A percentile compares a stretch with the other conserved stretches of the same genome.
Conservation (phyloP, 2,888 invertebrate genomes). For the Lasioglossum villosulum region DNA sequence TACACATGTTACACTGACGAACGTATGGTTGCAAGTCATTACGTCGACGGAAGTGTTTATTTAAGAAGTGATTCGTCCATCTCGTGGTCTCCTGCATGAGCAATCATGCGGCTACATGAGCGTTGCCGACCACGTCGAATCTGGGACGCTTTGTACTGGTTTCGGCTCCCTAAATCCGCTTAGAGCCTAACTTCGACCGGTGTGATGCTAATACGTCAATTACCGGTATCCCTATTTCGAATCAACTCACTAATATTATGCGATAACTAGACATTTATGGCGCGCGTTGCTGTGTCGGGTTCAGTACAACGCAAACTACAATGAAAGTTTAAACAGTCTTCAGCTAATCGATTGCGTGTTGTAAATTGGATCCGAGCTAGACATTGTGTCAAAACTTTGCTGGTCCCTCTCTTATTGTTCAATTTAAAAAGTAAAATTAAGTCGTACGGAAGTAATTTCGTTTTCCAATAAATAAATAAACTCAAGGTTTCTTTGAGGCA, state of each 20-base stretch:
- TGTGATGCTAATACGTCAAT: slow-evolving; percentile 49
- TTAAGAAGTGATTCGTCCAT: slow-evolving; percentile 16
- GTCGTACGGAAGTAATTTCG: no score
- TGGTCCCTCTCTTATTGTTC: no score
- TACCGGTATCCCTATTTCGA: slow-evolving; percentile 40
- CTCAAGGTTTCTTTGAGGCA: no score
- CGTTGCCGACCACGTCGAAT: slow-evolving; percentile 39
- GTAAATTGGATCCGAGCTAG: no score
- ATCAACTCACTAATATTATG: slow-evolving; percentile 40
- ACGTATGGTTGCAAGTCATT: background rate
- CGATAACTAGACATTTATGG: slow-evolving; percentile 19
- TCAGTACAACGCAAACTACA: background rate
- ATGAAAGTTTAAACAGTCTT: background rate
- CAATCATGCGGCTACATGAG: slow-evolving; percentile 12
- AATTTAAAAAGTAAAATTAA: background rate
- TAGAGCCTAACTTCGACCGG: slow-evolving; percentile 28
- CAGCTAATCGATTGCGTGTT: no score
- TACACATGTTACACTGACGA: background rate
- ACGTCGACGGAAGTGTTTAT: slow-evolving; percentile 3
- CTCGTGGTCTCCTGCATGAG: background rate
- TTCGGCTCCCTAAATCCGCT: slow-evolving; percentile 51
- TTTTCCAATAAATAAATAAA: no score
- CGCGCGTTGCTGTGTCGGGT: background rate
- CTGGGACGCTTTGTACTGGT: slow-evolving; percentile 47
- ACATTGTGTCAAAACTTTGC: no score